phyloP scores from a whole-genome alignment of 37 sponge, comb jelly and placozoan species.

The Axinella damicornis region DNA sequence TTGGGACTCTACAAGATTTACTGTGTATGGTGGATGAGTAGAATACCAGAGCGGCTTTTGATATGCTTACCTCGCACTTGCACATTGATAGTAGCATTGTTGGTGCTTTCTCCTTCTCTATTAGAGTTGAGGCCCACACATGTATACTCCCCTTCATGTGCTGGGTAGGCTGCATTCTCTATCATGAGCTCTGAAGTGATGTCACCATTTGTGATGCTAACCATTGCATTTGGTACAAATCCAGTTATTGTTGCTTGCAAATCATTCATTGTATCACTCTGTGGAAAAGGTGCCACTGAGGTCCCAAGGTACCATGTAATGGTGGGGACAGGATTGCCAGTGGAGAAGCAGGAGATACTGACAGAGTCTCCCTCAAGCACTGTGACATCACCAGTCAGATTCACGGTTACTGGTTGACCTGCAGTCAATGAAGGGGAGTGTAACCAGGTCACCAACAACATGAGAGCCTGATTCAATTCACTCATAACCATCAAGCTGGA shows the following conservation, averaged over 20 bases:
- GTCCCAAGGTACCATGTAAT: slow-evolving; percentile 37
- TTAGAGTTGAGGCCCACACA: slow-evolving; percentile 23
- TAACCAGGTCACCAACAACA: too few species aligned
- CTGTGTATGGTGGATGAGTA: too few species aligned
- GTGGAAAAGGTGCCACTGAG: not conserved
- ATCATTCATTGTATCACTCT: not conserved
- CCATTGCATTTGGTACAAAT: not conserved
- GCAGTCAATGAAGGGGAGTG: too few species aligned
- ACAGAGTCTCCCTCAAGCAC: slow-evolving; percentile 36
- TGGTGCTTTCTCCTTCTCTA: not conserved
- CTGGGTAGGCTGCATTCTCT: slow-evolving; percentile 21
- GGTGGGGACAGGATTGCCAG: slow-evolving; percentile 44
- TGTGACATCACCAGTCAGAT: not conserved
- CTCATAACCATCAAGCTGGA: too few species aligned
- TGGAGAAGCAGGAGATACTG: slow-evolving; percentile 40
- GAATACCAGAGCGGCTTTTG: too few species aligned
- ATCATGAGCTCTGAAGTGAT: slow-evolving; percentile 27
- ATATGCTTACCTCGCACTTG: slow-evolving; percentile 43
- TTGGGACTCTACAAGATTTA: too few species aligned
- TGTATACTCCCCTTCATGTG: slow-evolving; percentile 28
- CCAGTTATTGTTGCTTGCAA: not conserved
- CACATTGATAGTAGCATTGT: slow-evolving; percentile 50
- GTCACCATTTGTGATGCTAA: not conserved
- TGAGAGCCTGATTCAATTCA: too few species aligned
- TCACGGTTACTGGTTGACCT: too few species aligned